Conservation (phyloP, 1,140 invertebrate genomes). For the Nylanderia fulva region DNA sequence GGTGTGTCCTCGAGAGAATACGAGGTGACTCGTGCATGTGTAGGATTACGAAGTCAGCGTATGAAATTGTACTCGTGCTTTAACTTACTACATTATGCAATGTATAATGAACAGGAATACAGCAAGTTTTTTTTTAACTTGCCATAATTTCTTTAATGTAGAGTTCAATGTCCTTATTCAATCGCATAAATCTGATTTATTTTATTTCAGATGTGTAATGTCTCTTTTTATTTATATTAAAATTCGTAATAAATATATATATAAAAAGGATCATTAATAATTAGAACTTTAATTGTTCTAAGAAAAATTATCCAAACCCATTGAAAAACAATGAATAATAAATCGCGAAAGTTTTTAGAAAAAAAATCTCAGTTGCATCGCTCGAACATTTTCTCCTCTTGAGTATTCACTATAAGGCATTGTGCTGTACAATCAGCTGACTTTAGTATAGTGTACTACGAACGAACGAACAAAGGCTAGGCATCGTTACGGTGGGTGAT, state of each 20-base stretch:
- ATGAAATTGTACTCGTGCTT: slow-evolving; percentile 14
- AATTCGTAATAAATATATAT: neutral
- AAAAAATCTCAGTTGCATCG: neutral
- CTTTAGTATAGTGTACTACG: neutral
- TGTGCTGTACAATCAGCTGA: slow-evolving; percentile 18
- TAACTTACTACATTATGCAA: neutral
- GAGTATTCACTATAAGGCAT: neutral
- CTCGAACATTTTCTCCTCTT: neutral
- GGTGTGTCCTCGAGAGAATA: slow-evolving; percentile 21
- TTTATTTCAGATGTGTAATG: neutral
- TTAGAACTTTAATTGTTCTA: neutral
- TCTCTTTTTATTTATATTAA: neutral
- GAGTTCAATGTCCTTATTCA: neutral
- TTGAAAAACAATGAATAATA: neutral
- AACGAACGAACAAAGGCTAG: slow-evolving; percentile 20
- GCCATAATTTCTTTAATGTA: neutral
- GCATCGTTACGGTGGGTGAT: slow-evolving; percentile 32
- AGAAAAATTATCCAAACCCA: neutral
- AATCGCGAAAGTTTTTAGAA: slow-evolving; percentile 9
- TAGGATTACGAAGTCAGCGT: slow-evolving; percentile 3
- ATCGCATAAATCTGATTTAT: neutral
- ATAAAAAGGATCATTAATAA: neutral
- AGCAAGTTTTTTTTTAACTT: neutral
- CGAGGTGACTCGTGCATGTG: neutral
- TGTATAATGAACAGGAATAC: neutral